Evolutionary conservation across 2,113 vertebrate species (phyloP).

Genomic region (Solea solea): DNA sequence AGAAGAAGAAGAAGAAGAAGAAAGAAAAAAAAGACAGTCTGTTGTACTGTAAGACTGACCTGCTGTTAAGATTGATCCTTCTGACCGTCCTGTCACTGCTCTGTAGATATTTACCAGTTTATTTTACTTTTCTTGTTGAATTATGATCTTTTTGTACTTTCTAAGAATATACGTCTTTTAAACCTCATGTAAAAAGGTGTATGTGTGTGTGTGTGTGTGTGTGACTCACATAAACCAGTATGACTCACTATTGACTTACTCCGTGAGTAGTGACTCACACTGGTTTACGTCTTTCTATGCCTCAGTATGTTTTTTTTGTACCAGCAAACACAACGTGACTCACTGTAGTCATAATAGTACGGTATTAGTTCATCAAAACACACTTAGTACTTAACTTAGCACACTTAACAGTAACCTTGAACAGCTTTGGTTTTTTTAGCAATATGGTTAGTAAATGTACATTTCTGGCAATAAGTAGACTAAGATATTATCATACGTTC

Average conservation of each 20-base stretch:
- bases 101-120: constrained; percentile 3
- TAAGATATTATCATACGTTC: constrained; percentile 12
- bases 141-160: background rate
- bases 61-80: background rate
- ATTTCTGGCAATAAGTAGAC: constrained; percentile 33
- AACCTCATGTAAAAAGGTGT: background rate
- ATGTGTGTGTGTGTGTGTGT: background rate
- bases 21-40: background rate
- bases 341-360: too few species aligned
- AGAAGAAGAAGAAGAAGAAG: background rate
- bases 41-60: background rate
- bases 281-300: too few species aligned
- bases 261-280: too few species aligned
- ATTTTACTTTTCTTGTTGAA: background rate
- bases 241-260: background rate
- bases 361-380: background rate
- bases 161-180: background rate
- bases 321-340: too few species aligned
- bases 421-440: constrained; percentile 5
- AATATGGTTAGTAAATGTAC: constrained; percentile 3
- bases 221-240: background rate
- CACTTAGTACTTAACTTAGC: background rate
- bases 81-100: background rate
- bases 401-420: background rate
- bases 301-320: too few species aligned